Evolutionary conservation across 2,797 vertebrate species (phyloP), one percentile per base, ranked within the genome.

Genomic region (Halcyon leucocephala): DNA sequence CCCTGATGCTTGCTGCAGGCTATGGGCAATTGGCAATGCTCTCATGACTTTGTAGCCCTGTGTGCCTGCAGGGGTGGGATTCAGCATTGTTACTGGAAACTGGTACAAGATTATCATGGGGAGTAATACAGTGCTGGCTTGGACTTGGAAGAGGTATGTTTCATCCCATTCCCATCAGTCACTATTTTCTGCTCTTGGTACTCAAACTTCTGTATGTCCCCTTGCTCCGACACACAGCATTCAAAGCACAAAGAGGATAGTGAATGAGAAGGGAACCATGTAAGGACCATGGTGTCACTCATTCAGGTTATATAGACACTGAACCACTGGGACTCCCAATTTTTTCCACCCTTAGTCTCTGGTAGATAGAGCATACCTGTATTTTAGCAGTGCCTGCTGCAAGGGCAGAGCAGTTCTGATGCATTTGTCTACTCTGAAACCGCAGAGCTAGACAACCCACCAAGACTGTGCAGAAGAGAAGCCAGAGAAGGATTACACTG

Each of bases 291-390:
- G 20, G 5, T 29, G 41, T 49, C 37, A 28, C 60, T 52, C 24
- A 13, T 21, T 22, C 29, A 64, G 26, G 25, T 69, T 29, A 28
- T 35, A 35, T 6, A 72, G 61, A 58, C n/a, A 74, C 13, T 35
- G 44, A 67, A 46, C 16, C 3, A 4, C 10, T 8, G 4, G 17
- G 19, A 1, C 3, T 13, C 29, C 29, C 5, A 19, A 20, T 7
- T 35, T 78, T 31, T 48, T 62, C 48, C 29, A 39, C 14, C 37
- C 57, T 55, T n/a, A 9, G 19, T 46, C 6, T 71, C 44, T 21
- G 4, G 4, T 9, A 65, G 6, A 14, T 0, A 49, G 70, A 86
- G 26, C 14, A 39, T 28, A 33, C 1, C 3, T 25, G 1, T 5
- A 20, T 76, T 81, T 72, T 10, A 48, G 39, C 5, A 31, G 19